Base-by-base conservation (phyloP, 2,113 vertebrate genomes). In the Telmatochromis sp. region DNA sequence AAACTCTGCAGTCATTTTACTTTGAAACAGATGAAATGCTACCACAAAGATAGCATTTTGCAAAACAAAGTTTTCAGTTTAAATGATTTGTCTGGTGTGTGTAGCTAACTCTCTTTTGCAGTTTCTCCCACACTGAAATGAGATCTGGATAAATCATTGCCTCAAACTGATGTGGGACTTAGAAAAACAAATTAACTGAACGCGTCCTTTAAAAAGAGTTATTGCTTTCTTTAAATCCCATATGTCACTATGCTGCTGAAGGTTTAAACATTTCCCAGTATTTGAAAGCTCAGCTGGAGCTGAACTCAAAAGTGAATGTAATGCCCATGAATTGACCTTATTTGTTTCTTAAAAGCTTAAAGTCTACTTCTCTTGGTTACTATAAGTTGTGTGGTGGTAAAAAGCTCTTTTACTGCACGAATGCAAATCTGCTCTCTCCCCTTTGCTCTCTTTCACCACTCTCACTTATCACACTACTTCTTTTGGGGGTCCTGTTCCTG, bases 401-500 rank as follows among this genome's bases (percentile, higher is more conserved):
- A 7, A 9, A 9, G 9, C 26, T 60, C 60, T 31, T 37, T 37
- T 14, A 17, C 47, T 60, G 49, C 70, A 58, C 12, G 1, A 40
- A 87, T 88, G 65, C 91, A 87, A 65, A 85, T 78, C 70, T 37
- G 60, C 63, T 40, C 80, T n/a, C 51, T n/a, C 17, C 14, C 7
- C 60, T n/a, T 55, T 19, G 10, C 35, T 49, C 19, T 45, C 80
- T 23, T 82, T 17, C 63, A 12, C 19, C 80, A 19, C 70, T 33
- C 78, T 80, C 55, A 79, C 78, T 85, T 35, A 75, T 87, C 83
- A 85, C 84, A 82, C 86, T 60, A 51, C 78, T 88, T 85, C 79
- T 88, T 89, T 85, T 73, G 28, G 80, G 83, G 84, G 81, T 90
- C 88, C 84, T 73, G 85, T 90, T 89, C 91, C 87, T 83, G 88